These are phyloP conservation scores for Lichenostomus cassidix DNA, from an alignment of 2,113 vertebrate species.

Conservation along the genomic window DNA sequence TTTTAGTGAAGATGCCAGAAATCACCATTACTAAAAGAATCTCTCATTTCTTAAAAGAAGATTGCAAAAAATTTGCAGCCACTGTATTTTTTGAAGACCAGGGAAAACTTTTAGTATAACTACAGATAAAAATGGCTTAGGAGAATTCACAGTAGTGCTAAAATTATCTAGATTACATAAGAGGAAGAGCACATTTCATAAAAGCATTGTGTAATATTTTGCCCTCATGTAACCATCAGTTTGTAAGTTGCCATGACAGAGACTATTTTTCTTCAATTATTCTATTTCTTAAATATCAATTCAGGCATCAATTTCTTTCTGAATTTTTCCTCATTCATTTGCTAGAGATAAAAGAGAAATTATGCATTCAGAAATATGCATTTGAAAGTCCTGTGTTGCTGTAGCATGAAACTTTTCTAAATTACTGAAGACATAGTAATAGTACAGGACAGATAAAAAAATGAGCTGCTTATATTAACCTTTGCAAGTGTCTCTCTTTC, in stretches of 20 bases:
- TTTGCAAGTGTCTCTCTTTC: not conserved
- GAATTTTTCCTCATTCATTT: not conserved
- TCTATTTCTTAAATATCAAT: not conserved
- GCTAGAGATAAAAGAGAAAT: not conserved
- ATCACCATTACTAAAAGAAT: not conserved
- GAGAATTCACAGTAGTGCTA: slow-evolving; percentile 10
- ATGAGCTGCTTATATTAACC: not conserved
- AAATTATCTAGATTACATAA: slow-evolving; percentile 49
- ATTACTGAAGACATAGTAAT: not conserved
- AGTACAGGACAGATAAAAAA: not conserved
- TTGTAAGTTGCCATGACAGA: not conserved
- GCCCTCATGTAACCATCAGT: not conserved
- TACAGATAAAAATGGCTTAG: not conserved
- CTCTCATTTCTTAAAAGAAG: not conserved
- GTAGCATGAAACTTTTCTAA: not conserved
- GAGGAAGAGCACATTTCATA: not conserved
- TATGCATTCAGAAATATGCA: not conserved
- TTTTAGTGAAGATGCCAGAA: not conserved
- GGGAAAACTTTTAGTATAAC: not conserved
- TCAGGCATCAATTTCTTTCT: not conserved
- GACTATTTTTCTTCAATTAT: not conserved
- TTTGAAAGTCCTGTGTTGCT: not conserved
- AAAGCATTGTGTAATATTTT: slow-evolving; percentile 24
- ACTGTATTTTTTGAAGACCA: not conserved
- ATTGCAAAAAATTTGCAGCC: not conserved